These are phyloP conservation scores for Micronisus gabar DNA, from an alignment of 2,113 vertebrate species.

Conservation along the genomic window DNA sequence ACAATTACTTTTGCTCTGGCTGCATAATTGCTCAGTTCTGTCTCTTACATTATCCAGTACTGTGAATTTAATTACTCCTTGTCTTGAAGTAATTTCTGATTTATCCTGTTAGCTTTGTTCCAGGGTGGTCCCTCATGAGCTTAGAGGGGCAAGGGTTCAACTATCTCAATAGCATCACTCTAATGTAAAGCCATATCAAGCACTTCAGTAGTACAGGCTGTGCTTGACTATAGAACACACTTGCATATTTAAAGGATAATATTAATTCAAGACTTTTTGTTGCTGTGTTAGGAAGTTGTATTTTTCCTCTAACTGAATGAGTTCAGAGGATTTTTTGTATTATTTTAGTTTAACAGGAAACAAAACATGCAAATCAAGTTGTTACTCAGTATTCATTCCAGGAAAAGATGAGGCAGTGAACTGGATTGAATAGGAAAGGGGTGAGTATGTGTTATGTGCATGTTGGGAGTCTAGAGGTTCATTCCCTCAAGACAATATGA, in stretches of 20 bases:
- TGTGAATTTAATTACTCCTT: conserved; percentile 28
- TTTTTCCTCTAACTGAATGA: neutral
- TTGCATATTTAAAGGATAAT: neutral
- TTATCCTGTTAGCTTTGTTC: conserved; percentile 8
- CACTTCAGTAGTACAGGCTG: neutral
- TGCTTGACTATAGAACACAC: neutral
- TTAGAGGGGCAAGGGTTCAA: neutral
- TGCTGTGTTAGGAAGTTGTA: neutral
- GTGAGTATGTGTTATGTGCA: neutral
- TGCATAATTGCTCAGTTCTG: neutral
- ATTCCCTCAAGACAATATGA: neutral
- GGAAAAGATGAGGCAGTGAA: neutral
- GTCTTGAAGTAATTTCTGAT: conserved; percentile 30
- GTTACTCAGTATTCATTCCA: neutral
- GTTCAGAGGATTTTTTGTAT: neutral
- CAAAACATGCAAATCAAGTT: neutral
- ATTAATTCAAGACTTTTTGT: neutral
- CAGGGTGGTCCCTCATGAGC: neutral
- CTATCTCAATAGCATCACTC: neutral
- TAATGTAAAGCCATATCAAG: neutral
- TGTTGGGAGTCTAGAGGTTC: neutral
- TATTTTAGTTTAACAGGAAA: neutral
- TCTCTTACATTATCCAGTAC: neutral
- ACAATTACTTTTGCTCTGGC: neutral
- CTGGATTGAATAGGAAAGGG: neutral